Base-by-base conservation (phyloP, 2,888 invertebrate genomes). In the Argyresthia albistria region DNA sequence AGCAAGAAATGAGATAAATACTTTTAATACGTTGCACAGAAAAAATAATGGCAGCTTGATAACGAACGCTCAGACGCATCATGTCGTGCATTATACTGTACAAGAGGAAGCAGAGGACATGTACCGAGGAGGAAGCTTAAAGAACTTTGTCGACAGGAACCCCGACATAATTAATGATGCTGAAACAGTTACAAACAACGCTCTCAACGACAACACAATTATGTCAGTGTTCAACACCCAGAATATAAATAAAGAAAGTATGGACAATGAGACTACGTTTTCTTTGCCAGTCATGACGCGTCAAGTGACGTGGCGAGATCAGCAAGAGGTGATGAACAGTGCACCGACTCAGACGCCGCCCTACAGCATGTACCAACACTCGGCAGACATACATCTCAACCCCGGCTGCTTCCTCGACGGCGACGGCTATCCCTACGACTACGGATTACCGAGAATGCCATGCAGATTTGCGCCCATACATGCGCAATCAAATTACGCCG, bases 81-180 rank as follows among this genome's bases (percentile, higher is more conserved):
- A 89, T 66, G 88, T 91, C 53, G 68, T 88, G 60, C 88, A 88
- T 70, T 82, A 88, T 59, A 88, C 84, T 43, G 77, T 79, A 61
- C 83, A 87, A 69, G 73, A 75, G 62, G 80, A 67, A 66, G 84
- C 84, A 66, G 89, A 89, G 78, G 81, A 86, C 65, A 67, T 78
- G 61, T 86, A 81, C 74, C 82, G 81, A 71, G 77, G 79, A 70
- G 81, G 76, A 73, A 82, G 77, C 70, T 76, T 83, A 67, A 86
- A 83, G 80, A 78, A 80, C 69, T 86, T 81, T 69, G 81, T 77
- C 64, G 93, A 94, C 72, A 92, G 92, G 76, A 94, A 94, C 77
- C 94, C 94, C 53, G 94, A 94, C 80, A 88, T 94, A 70, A 93
- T 94, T 71, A 94, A 92, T 77, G 94, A 93, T 69, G 92, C 92